phyloP scores from a whole-genome alignment of 2,888 invertebrate species.

The Tortrix viridana region DNA sequence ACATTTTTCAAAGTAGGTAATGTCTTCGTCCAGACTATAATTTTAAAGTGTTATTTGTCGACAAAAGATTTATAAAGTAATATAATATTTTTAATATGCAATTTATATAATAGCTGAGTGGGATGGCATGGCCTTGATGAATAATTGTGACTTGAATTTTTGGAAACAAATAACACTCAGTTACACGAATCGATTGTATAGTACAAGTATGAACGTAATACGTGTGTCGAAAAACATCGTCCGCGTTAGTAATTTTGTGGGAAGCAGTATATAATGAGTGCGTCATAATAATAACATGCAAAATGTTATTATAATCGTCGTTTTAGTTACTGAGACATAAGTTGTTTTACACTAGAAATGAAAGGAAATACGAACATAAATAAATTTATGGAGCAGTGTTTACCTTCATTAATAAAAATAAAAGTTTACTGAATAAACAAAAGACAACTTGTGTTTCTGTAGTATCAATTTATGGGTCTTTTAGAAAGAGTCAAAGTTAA shows the following conservation, averaged over 20 bases:
- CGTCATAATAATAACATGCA: conserved; percentile 46
- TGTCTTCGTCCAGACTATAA: conserved; percentile 3
- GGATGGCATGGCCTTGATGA: conserved; percentile 5
- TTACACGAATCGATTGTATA: conserved; percentile 41
- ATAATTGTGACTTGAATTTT: not conserved
- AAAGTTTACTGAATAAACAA: not conserved
- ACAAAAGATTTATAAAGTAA: conserved; percentile 2
- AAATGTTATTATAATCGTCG: conserved; percentile 40
- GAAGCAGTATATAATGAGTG: conserved; percentile 40
- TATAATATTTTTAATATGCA: not conserved
- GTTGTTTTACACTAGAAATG: conserved; percentile 5
- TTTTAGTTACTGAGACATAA: conserved; percentile 12
- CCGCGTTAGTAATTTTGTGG: conserved; percentile 42
- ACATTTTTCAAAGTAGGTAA: not conserved
- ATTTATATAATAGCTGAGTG: not conserved
- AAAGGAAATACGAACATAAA: not conserved
- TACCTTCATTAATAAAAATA: not conserved
- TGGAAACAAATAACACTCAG: conserved; percentile 18
- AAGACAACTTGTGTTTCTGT: too few relatives aligned
- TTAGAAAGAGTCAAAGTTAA: conserved; percentile 11
- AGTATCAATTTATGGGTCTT: conserved; percentile 41
- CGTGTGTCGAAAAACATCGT: too few relatives aligned
- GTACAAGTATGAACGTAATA: too few relatives aligned
- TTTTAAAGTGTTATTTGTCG: conserved; percentile 3
- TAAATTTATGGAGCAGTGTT: not conserved